Evolutionary conservation across 2,888 invertebrate species (phyloP), one percentile per base, ranked within the genome.

Genomic region (Schrankia costaestrigalis): DNA sequence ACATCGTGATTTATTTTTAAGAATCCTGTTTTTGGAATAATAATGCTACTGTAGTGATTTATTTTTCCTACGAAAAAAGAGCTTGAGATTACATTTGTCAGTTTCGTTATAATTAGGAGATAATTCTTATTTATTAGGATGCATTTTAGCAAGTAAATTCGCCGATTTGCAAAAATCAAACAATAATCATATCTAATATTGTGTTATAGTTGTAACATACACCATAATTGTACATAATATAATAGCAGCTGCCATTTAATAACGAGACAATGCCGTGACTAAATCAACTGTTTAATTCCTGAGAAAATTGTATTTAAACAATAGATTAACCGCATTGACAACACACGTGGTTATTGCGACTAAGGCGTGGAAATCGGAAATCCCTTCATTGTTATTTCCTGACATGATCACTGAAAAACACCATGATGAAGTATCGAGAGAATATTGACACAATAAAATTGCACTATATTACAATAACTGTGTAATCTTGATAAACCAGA

Each of bases 301-400:
- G 81, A 65, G 83, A 82, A 78, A 75, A 69, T 69, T 56, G 48
- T 62, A 60, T 60, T 55, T 38, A 64, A 56, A 78, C 75, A 80
- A 83, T 73, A 74, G 71, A 70, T 59, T 65, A 63, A 54, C 59
- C 54, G 56, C 63, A 56, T 51, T 58, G 52, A 62, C 56, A 44
- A 47, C 45, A 61, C 60, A 63, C 63, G 66, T 37, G 38, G 24
- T 39, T 36, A 24, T 44, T 14, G 26, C 63, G 61, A 46, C n/a
- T n/a, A n/a, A 36, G 46, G 51, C 70, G 69, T 77, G 75, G 72
- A 78, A 81, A 80, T 83, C 80, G 86, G 85, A 84, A 85, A 84
- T 83, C 71, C 85, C 83, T 62, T 69, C 54, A 59, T 76, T 77
- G 78, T 79, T 72, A 63, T 78, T 78, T 76, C 71, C 72, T 66